These are phyloP conservation scores for Drosophila kepulauana DNA, from an alignment of 1,140 invertebrate species.

Conservation along the genomic window DNA sequence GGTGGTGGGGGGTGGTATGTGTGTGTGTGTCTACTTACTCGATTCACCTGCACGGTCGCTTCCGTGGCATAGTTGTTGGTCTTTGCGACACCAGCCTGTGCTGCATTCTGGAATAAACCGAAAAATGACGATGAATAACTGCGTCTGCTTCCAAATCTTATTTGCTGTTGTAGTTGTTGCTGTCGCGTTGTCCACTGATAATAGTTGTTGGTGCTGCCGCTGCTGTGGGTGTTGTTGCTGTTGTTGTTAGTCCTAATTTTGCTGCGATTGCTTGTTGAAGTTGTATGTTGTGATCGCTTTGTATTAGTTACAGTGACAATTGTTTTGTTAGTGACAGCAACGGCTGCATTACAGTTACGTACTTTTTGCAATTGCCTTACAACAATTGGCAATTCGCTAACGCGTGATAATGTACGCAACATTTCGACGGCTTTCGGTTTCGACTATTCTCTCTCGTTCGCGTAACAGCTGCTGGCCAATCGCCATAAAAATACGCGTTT, in stretches of 20 bases:
- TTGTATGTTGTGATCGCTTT: slow-evolving; percentile 33
- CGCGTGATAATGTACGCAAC: slow-evolving; percentile 79
- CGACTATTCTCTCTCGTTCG: slow-evolving; percentile 48
- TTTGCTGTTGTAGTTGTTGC: slow-evolving; percentile 39
- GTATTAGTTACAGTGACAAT: slow-evolving; percentile 33
- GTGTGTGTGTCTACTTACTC: slow-evolving; percentile 55
- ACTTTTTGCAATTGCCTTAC: slow-evolving; percentile 84
- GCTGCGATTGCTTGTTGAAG: slow-evolving; percentile 16
- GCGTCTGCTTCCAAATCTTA: slow-evolving; percentile 50
- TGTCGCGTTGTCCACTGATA: slow-evolving; percentile 18
- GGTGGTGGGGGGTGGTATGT: neutral
- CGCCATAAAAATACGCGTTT: slow-evolving; percentile 18
- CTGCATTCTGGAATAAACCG: slow-evolving; percentile 84
- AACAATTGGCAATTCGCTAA: slow-evolving; percentile 78
- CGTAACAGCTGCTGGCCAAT: slow-evolving; percentile 52
- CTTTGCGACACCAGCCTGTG: slow-evolving; percentile 73
- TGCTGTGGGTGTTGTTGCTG: slow-evolving; percentile 14
- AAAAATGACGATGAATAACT: slow-evolving; percentile 84
- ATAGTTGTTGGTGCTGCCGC: slow-evolving; percentile 25
- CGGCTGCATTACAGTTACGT: slow-evolving; percentile 71
- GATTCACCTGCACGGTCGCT: slow-evolving; percentile 81
- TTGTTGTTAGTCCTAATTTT: slow-evolving; percentile 24
- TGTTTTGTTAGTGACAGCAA: slow-evolving; percentile 32
- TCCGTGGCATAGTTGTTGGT: slow-evolving; percentile 84
- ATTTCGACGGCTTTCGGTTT: slow-evolving; percentile 59